Evolutionary conservation across 2,113 vertebrate genomes (phyloP).

Genomic region (Grus americana): DNA sequence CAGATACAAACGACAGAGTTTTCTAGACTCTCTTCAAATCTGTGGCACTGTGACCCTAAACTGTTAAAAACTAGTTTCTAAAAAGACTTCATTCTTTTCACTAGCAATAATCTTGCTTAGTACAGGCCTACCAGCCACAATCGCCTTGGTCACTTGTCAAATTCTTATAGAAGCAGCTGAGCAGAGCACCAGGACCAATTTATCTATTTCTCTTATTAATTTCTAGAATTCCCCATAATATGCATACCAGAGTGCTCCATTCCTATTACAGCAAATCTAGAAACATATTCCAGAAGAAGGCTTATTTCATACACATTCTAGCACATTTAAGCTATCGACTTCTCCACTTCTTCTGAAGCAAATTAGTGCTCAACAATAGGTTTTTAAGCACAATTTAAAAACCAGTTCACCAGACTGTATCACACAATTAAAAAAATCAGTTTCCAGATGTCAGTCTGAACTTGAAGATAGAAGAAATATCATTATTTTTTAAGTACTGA

Average conservation of each 20-base stretch:
- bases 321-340: not conserved
- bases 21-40: not conserved
- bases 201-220: not conserved
- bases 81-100: not conserved
- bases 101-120: not conserved
- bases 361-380: not conserved
- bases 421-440: not conserved
- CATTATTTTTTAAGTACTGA: not conserved
- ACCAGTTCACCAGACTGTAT: not conserved
- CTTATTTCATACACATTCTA: slow-evolving; percentile 20
- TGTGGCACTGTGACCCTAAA: not conserved
- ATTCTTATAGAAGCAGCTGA: not conserved
- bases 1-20: not conserved
- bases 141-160: not conserved
- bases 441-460: not conserved
- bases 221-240: not conserved
- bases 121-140: not conserved
- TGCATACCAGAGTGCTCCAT: not conserved
- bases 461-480: not conserved
- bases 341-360: not conserved
- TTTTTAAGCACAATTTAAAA: not conserved
- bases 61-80: not conserved
- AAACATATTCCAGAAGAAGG: not conserved
- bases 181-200: not conserved
- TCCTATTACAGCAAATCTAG: not conserved